Percentiles rank a stretch among this genome's conserved stretches.
These are phyloP conservation scores for Lapara coniferarum DNA, from an alignment of 2,888 invertebrate species.

Conservation along the genomic window DNA sequence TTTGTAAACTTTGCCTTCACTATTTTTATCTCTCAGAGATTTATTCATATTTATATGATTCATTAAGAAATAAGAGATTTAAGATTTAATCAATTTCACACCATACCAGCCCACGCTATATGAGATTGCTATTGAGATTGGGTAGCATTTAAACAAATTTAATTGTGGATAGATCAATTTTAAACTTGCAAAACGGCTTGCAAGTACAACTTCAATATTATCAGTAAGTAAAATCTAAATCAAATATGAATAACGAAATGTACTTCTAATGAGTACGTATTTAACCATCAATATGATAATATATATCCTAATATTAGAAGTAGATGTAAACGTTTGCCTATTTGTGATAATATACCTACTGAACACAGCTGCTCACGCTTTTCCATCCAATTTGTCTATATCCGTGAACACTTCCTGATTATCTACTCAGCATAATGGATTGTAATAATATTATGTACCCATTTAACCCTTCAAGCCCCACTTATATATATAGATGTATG, in stretches of 20 bases:
- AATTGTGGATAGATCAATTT: not conserved
- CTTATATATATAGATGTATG: too few species aligned
- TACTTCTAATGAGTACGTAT: not conserved
- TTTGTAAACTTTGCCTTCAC: constrained; percentile 15
- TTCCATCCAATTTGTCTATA: not conserved
- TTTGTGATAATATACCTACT: constrained; percentile 4
- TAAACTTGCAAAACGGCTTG: too few species aligned
- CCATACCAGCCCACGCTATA: not conserved
- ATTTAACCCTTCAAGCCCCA: too few species aligned
- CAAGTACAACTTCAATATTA: too few species aligned
- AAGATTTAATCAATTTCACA: not conserved
- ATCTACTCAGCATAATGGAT: not conserved
- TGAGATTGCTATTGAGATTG: not conserved
- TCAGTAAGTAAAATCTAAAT: not conserved
- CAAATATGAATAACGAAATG: not conserved
- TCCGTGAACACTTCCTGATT: not conserved
- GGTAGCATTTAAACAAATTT: not conserved
- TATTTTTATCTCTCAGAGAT: constrained; percentile 7
- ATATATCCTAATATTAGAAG: not conserved
- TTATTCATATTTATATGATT: not conserved
- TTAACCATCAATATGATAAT: not conserved
- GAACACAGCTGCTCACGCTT: not conserved
- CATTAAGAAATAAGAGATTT: not conserved
- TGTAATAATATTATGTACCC: not conserved
- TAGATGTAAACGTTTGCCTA: constrained; percentile 15